Conservation (phyloP, 2,113 vertebrate species). For the Leptobrachium ailaonicum region DNA sequence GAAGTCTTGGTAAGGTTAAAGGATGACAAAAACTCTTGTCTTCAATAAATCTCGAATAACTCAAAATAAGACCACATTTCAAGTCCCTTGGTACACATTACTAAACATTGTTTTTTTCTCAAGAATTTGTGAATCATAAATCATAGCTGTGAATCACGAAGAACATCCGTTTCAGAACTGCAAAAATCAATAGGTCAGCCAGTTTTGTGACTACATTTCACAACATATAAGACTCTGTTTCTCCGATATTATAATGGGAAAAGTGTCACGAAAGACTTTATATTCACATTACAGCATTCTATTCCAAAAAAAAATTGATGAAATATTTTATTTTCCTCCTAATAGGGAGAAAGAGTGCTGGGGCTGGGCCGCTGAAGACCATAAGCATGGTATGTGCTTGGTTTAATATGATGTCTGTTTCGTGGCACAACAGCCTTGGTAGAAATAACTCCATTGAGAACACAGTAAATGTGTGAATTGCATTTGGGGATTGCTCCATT, state of each 20-base stretch:
- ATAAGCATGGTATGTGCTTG: no score
- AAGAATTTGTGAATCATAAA: slow-evolving; percentile 4
- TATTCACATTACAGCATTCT: no score
- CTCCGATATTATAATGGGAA: no score
- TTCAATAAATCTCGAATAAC: slow-evolving; percentile 3
- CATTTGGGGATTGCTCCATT: no score
- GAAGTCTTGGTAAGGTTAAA: not conserved
- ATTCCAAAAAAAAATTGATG: no score
- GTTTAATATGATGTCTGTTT: no score
- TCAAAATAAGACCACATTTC: not conserved
- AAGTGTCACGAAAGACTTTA: not conserved
- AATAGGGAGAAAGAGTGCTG: no score
- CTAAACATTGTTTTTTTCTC: not conserved
- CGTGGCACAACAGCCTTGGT: no score
- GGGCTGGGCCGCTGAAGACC: no score
- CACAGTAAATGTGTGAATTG: no score
- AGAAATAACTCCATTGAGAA: no score
- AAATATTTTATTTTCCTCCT: no score
- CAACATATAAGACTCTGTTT: not conserved
- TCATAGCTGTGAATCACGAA: slow-evolving; percentile 19
- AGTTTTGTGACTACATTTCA: not conserved
- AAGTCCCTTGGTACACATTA: not conserved
- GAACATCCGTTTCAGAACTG: not conserved
- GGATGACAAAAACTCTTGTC: not conserved
- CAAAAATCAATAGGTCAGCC: not conserved